Base-by-base conservation (phyloP, 2,113 vertebrate genomes). In the Hipposideros armiger region DNA sequence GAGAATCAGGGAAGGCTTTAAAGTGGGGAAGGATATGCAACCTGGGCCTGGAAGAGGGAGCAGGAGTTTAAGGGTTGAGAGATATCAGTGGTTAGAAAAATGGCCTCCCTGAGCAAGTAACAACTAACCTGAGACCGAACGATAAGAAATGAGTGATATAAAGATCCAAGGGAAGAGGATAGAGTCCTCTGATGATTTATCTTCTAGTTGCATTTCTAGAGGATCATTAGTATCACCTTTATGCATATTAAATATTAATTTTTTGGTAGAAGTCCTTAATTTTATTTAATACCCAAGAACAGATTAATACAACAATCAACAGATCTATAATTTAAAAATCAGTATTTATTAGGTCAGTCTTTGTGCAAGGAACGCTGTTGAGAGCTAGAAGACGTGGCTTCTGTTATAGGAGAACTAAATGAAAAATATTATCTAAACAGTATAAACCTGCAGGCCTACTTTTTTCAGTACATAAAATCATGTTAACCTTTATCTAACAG, bases 201-300 rank as follows among this genome's bases (percentile, higher is more conserved):
- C 17, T 83, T 78, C 24, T 28, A 69, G 50, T 16, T 82, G 42
- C 45, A 90, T 54, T 93, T 89, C 73, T 91, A 67, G 56, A 77
- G 47, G 7, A 64, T 78, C 9, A 67, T 32, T 62, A 62, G 42
- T 4, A 84, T 11, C 45, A 84, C 6, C 1, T 67, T 70, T 56
- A 70, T 45, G 6, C 10, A 91, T 56, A 77, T 62, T 80, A 91
- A 50, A 22, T 69, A 81, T 42, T 19, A 90, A 42, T 58, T 87
- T 72, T 28, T 74, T 52, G 87, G 56, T 54, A 82, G 77, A 95
- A 40, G 58, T 30, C 45, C 62, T 91, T 82, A 64, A 95, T 36
- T 90, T 87, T 67, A 81, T 62, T 81, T 93, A 86, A 73, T 62
- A 84, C 66, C n/a, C 10, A 96, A 94, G 10, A 91, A 70, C 10